A percentile compares a stretch with the other conserved stretches of the same genome.
phyloP scores from a whole-genome alignment of 2,797 vertebrate genomes.

The Diplodus puntazzo region DNA sequence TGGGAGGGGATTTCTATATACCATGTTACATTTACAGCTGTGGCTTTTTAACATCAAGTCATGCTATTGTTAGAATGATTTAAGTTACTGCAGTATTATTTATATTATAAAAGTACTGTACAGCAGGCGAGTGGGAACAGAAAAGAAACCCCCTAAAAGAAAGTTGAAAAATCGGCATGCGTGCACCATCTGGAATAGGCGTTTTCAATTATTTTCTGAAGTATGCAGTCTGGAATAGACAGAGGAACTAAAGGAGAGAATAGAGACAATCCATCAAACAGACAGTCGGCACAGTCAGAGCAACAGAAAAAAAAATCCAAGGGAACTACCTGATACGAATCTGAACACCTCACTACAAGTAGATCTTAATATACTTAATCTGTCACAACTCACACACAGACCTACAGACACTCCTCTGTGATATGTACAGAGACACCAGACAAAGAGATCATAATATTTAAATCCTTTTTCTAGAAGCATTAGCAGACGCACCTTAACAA shows the following conservation, averaged over 20 bases:
- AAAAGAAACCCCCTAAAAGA: constrained; percentile 22
- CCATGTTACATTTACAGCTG: too few species aligned
- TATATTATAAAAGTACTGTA: constrained; percentile 2
- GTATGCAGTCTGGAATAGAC: constrained; percentile 63
- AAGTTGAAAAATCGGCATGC: constrained; percentile 40
- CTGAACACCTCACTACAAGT: constrained; percentile 43
- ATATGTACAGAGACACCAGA: neutral
- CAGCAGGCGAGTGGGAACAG: constrained; percentile 9
- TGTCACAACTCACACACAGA: constrained; percentile 18
- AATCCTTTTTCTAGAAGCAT: neutral
- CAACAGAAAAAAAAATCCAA: constrained; percentile 15
- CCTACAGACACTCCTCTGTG: constrained; percentile 1
- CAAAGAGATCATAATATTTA: neutral
- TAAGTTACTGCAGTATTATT: neutral
- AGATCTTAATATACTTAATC: constrained; percentile 55
- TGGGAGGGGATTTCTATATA: neutral
- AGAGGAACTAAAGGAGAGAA: constrained; percentile 65
- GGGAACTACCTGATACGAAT: constrained; percentile 35
- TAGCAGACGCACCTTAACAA: neutral
- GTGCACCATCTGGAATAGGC: constrained; percentile 55
- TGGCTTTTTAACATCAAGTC: neutral
- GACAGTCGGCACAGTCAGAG: constrained; percentile 67
- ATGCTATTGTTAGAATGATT: neutral
- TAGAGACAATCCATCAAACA: constrained; percentile 78
- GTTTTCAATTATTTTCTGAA: constrained; percentile 77